A percentile compares a stretch with the other conserved stretches of the same genome.
Evolutionary conservation across 2,888 invertebrate genomes (phyloP).

Genomic region (Rhingia rostrata): DNA sequence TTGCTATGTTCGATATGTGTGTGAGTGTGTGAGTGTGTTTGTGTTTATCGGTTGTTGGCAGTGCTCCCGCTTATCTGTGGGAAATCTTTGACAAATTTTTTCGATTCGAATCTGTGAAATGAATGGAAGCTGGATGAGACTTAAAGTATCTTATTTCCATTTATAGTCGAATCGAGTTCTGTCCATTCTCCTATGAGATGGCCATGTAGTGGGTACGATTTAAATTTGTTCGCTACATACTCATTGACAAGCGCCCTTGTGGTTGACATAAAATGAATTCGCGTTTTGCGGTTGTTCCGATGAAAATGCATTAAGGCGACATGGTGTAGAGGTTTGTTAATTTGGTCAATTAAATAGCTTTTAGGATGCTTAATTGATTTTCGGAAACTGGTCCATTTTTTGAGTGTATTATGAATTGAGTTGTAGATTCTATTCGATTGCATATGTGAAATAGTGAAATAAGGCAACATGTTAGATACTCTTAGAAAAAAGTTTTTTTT

Average conservation of each 20-base stretch:
- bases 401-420: constrained; percentile 44
- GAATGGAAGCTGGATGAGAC: constrained; percentile 61
- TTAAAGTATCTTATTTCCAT: constrained; percentile 70
- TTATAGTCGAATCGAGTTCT: constrained; percentile 32
- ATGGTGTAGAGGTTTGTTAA: constrained; percentile 34
- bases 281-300: constrained; percentile 51
- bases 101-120: constrained; percentile 66
- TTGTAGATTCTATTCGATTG: constrained; percentile 15
- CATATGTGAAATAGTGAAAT: too few species aligned
- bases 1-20: constrained; percentile 5
- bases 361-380: constrained; percentile 47
- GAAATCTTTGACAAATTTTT: constrained; percentile 74
- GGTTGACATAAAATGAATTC: constrained; percentile 37
- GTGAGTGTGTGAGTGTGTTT: not conserved
- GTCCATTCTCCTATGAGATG: constrained; percentile 47
- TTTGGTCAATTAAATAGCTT: constrained; percentile 52
- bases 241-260: constrained; percentile 20
- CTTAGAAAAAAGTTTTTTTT: too few species aligned
- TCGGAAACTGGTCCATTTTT: constrained; percentile 42
- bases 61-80: constrained; percentile 62
- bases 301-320: constrained; percentile 46
- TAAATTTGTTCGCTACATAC: constrained; percentile 52
- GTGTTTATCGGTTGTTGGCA: constrained; percentile 36
- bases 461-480: too few species aligned
- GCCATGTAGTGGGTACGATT: constrained; percentile 32